These are phyloP conservation scores for Dorcus hopei DNA, from an alignment of 2,888 invertebrate genomes.

Conservation along the genomic window DNA sequence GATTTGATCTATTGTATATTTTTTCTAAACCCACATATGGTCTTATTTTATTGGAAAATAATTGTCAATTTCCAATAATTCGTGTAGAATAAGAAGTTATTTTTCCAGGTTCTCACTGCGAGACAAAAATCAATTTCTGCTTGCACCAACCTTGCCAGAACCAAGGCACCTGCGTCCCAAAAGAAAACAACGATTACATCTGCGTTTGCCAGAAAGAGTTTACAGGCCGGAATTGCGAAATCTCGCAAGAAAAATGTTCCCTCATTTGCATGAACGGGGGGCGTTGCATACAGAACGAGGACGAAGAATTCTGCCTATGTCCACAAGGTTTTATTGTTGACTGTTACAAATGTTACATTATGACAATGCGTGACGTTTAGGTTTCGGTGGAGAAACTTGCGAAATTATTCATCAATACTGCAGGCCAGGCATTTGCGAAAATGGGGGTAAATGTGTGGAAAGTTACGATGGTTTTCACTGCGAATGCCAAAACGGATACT, in stretches of 20 bases:
- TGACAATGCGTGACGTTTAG: conserved; percentile 27
- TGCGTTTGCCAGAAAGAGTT: conserved; percentile 55
- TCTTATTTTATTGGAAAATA: too few species aligned
- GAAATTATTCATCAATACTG: conserved; percentile 51
- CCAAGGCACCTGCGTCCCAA: conserved; percentile 50
- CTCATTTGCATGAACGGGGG: conserved; percentile 53
- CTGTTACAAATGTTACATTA: too few species aligned
- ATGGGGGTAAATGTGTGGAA: conserved; percentile 47
- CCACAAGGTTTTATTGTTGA: conserved; percentile 28
- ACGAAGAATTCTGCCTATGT: conserved; percentile 50
- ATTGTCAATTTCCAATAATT: too few species aligned
- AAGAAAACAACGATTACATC: conserved; percentile 32
- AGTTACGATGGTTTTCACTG: conserved; percentile 49
- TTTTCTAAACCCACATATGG: too few species aligned
- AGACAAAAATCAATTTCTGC: conserved; percentile 51
- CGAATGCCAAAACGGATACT: conserved; percentile 51
- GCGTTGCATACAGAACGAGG: conserved; percentile 47
- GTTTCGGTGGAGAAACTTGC: conserved; percentile 55
- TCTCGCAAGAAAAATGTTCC: conserved; percentile 41
- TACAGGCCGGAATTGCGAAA: conserved; percentile 53
- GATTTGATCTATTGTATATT: too few species aligned
- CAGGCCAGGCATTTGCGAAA: conserved; percentile 44
- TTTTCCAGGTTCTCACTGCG: conserved; percentile 54
- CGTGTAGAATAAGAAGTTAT: too few species aligned
- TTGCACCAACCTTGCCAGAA: conserved; percentile 56